phyloP scores from a whole-genome alignment of 2,113 vertebrate species.

The Indicator indicator region DNA sequence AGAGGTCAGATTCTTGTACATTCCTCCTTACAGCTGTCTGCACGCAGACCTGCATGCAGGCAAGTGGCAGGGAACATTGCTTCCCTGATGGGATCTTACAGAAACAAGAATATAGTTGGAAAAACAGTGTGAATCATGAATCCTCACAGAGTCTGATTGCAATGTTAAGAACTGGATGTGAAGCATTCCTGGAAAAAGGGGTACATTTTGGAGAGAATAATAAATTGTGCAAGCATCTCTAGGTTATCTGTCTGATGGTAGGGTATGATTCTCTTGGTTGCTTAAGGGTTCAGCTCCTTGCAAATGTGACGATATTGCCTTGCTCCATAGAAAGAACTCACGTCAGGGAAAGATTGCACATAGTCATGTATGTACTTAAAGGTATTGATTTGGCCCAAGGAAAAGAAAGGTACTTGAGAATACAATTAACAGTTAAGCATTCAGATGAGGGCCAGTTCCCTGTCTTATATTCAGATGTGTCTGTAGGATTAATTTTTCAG shows the following conservation, averaged over 20 bases:
- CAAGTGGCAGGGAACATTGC: background rate
- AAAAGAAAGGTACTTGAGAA: background rate
- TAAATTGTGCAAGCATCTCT: background rate
- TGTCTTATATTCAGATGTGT: background rate
- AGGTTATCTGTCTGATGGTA: background rate
- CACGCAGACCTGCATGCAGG: background rate
- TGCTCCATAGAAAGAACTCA: background rate
- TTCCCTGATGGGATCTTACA: background rate
- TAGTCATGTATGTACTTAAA: background rate
- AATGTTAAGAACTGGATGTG: background rate
- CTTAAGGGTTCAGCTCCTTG: background rate
- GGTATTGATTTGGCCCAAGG: background rate
- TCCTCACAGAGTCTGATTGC: background rate
- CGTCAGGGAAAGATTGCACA: background rate
- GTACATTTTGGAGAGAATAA: background rate
- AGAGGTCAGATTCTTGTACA: background rate
- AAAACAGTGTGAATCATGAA: slow-evolving; percentile 7
- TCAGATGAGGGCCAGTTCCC: background rate
- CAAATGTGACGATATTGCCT: background rate
- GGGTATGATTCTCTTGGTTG: background rate
- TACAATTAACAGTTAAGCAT: background rate
- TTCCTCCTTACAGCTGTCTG: slow-evolving; percentile 7
- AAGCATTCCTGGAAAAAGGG: background rate
- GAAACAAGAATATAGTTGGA: background rate
- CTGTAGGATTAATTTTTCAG: slow-evolving; percentile 26